Percentiles rank a stretch among this genome's conserved stretches.
Evolutionary conservation across 2,113 vertebrate genomes (phyloP).

Genomic region (Solenodon paradoxus): DNA sequence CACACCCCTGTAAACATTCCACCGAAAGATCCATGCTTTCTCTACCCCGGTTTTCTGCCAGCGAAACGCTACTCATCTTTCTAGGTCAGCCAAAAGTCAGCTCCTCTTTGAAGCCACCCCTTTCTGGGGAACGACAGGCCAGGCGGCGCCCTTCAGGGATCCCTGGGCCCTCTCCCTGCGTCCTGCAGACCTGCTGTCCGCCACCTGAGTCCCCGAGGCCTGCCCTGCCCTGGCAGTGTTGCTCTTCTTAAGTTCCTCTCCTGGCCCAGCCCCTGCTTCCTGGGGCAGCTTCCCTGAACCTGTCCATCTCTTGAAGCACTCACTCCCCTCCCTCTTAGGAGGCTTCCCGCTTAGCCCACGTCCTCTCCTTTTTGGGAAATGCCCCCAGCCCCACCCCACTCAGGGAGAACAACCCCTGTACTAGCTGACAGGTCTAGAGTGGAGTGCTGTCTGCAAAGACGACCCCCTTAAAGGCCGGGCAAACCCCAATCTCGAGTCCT

Average conservation of each 20-base stretch:
- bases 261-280: too few species aligned
- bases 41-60: not conserved
- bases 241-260: too few species aligned
- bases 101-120: not conserved
- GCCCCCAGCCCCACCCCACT: not conserved
- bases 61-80: not conserved
- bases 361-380: not conserved
- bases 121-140: not conserved
- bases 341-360: not conserved
- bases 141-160: not conserved
- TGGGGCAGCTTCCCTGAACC: too few species aligned
- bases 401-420: not conserved
- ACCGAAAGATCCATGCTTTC: not conserved
- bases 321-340: not conserved
- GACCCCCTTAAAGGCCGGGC: not conserved
- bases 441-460: too few species aligned
- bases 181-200: too few species aligned
- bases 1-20: not conserved
- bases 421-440: too few species aligned
- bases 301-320: too few species aligned
- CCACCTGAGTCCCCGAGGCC: too few species aligned
- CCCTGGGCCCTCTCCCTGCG: not conserved
- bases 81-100: not conserved
- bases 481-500: rapidly evolving
- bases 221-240: too few species aligned